Conservation (phyloP, 2,113 vertebrate genomes). For the Phrynosoma platyrhinos region DNA sequence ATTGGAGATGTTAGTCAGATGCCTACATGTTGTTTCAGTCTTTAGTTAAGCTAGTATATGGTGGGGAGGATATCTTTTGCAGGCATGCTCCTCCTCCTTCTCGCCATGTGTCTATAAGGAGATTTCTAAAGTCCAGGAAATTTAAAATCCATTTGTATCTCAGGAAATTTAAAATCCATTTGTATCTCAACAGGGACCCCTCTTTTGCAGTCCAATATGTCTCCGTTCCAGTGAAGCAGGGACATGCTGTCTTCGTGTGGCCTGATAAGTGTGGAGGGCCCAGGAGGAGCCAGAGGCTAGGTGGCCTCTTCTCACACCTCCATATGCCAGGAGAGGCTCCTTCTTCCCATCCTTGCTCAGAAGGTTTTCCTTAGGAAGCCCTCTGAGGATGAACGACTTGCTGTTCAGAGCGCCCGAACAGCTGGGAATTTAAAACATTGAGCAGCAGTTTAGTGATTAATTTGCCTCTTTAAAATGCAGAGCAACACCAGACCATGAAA, state of each 20-base stretch:
- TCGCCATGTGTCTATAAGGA: no score
- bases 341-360: conserved; percentile 60
- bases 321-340: conserved; percentile 52
- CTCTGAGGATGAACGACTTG: conserved; percentile 47
- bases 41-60: no score
- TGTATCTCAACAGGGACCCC: no score
- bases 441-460: conserved; percentile 80
- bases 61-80: no score
- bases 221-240: no score
- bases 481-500: conserved; percentile 68
- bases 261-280: conserved; percentile 67
- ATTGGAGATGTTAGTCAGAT: no score
- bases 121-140: no score
- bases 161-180: no score
- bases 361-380: conserved; percentile 61
- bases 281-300: conserved; percentile 60
- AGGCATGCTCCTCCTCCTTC: no score
- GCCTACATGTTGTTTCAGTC: no score
- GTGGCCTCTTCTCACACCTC: conserved; percentile 64
- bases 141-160: no score
- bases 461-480: conserved; percentile 80
- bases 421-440: conserved; percentile 78
- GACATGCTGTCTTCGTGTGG: conserved; percentile 69
- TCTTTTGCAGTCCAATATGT: no score
- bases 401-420: conserved; percentile 75